Evolutionary conservation across 1,140 invertebrate species (phyloP).

Genomic region (Drosophila kikkawai): DNA sequence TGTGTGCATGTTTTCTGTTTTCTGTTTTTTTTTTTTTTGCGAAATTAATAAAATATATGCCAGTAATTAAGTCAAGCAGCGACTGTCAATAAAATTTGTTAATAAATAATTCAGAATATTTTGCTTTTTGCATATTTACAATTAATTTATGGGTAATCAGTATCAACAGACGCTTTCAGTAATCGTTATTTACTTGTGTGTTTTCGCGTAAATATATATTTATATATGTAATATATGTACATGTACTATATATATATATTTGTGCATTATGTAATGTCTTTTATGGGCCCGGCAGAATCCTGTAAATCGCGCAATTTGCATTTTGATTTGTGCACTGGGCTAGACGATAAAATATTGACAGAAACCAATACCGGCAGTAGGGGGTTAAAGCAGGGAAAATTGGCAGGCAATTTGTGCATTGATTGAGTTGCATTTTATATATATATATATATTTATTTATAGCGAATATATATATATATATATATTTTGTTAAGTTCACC

Average conservation of each 20-base stretch:
- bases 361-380: background rate
- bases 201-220: constrained; percentile 3
- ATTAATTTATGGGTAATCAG: constrained; percentile 83
- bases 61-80: constrained; percentile 84
- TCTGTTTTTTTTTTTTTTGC: constrained; percentile 45
- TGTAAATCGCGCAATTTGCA: constrained; percentile 73
- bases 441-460: background rate
- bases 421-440: constrained; percentile 64
- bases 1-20: background rate
- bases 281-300: constrained; percentile 18
- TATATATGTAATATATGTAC: background rate
- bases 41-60: constrained; percentile 84
- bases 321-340: constrained; percentile 71
- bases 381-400: constrained; percentile 14
- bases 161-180: constrained; percentile 80
- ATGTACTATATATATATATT: constrained; percentile 2
- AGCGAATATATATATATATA: too few species aligned
- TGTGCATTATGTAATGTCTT: constrained; percentile 24
- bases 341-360: constrained; percentile 59
- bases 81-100: constrained; percentile 84
- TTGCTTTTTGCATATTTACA: constrained; percentile 82
- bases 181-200: constrained; percentile 75
- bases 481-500: constrained; percentile 25
- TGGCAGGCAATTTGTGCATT: constrained; percentile 61
- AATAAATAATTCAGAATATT: constrained; percentile 84